These are phyloP conservation scores for Anarrhichthys ocellatus DNA, from an alignment of 2,113 vertebrate genomes.

Conservation along the genomic window DNA sequence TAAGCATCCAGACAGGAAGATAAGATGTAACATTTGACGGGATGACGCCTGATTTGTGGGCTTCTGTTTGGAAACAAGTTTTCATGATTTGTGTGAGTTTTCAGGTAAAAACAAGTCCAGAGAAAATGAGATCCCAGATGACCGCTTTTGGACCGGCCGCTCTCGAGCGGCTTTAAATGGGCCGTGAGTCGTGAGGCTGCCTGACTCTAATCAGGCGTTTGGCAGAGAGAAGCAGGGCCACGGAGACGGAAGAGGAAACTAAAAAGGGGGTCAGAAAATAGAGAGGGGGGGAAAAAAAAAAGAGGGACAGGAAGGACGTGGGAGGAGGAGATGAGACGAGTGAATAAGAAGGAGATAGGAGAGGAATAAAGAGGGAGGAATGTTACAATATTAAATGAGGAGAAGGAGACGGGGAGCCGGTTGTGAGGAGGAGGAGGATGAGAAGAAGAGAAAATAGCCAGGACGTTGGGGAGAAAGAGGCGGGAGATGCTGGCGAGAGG, in stretches of 20 bases:
- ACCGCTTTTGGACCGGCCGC: slow-evolving; percentile 17
- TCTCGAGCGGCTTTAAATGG: slow-evolving; percentile 35
- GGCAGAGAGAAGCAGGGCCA: slow-evolving; percentile 25
- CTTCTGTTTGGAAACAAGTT: background rate
- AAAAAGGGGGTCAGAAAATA: slow-evolving; percentile 8
- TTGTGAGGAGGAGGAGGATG: background rate
- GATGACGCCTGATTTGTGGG: background rate
- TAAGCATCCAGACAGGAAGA: background rate
- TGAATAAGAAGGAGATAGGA: background rate
- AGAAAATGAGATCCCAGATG: slow-evolving; percentile 16
- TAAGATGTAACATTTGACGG: too few species aligned
- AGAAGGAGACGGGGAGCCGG: background rate
- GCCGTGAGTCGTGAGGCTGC: slow-evolving; percentile 20
- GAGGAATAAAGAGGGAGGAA: background rate
- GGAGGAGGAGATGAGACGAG: background rate
- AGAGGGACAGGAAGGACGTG: background rate
- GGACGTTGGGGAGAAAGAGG: slow-evolving; percentile 13
- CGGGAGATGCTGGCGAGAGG: slow-evolving; percentile 20
- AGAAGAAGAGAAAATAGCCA: background rate
- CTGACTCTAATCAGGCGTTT: slow-evolving; percentile 43
- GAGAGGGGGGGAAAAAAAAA: background rate
- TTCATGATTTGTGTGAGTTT: background rate
- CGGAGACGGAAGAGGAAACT: slow-evolving; percentile 19
- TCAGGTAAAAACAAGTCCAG: slow-evolving; percentile 3
- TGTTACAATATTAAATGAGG: background rate